Percentiles rank a stretch among this genome's conserved stretches.
phyloP scores from a whole-genome alignment of 2,113 vertebrate genomes.

The Misgurnus mizolepis region DNA sequence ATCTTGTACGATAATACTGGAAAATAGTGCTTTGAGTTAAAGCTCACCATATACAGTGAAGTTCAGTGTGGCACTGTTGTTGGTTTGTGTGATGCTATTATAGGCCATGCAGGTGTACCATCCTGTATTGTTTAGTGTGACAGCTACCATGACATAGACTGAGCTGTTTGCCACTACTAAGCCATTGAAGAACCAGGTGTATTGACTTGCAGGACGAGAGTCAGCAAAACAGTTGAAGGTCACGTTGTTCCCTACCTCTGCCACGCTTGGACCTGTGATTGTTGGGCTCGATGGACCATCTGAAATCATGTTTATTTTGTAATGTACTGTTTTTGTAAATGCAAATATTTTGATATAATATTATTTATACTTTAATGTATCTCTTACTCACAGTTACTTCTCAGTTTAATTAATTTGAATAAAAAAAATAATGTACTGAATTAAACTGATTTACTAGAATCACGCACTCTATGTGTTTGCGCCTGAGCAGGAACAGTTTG shows the following conservation, averaged over 20 bases:
- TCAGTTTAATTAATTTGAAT: no score
- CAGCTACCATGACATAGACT: constrained; percentile 3
- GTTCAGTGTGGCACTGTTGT: constrained; percentile 44
- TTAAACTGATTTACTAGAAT: no score
- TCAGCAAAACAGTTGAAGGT: constrained; percentile 60
- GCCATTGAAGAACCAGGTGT: constrained; percentile 66
- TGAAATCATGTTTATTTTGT: constrained; percentile 17
- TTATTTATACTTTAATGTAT: neutral
- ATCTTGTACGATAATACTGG: neutral
- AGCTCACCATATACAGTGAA: constrained; percentile 67
- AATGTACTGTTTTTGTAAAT: neutral
- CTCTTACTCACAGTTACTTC: constrained; percentile 66
- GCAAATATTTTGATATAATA: no score
- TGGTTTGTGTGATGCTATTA: constrained; percentile 62
- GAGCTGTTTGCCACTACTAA: constrained; percentile 45
- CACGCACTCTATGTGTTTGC: no score
- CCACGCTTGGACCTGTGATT: constrained; percentile 54
- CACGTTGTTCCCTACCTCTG: constrained; percentile 40
- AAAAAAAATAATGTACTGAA: no score
- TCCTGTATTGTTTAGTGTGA: constrained; percentile 62
- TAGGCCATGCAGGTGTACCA: constrained; percentile 66
- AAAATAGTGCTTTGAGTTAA: neutral
- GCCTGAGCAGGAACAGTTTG: no score
- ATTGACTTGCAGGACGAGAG: constrained; percentile 60
- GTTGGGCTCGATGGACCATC: constrained; percentile 48